Conservation (phyloP, 2,113 vertebrate species). For the Kryptolebias marmoratus region DNA sequence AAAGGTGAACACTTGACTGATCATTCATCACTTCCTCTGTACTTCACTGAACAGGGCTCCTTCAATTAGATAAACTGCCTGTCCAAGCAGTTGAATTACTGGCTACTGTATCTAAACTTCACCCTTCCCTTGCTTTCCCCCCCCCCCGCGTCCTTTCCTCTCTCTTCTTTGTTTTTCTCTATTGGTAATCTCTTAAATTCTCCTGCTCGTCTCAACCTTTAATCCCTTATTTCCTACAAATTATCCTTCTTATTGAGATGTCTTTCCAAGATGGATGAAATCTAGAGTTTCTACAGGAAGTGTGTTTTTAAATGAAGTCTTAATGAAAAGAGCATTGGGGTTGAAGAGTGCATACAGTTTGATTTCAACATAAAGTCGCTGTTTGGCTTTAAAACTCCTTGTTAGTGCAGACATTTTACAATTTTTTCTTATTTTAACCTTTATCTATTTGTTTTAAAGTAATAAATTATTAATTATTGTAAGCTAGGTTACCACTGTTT, state of each 20-base stretch:
- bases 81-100: conserved; percentile 40
- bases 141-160: background rate
- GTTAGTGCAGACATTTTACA: too few species aligned
- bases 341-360: background rate
- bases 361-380: too few species aligned
- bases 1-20: conserved; percentile 38
- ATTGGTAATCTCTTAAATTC: background rate
- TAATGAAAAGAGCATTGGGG: background rate
- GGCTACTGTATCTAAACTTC: conserved; percentile 41
- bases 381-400: too few species aligned
- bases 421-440: too few species aligned
- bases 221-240: background rate
- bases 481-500: too few species aligned
- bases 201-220: background rate
- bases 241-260: background rate
- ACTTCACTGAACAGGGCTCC: conserved; percentile 14
- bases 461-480: too few species aligned
- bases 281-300: background rate
- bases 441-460: too few species aligned
- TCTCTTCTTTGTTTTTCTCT: conserved; percentile 13
- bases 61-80: conserved; percentile 53
- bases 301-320: background rate
- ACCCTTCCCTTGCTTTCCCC: conserved; percentile 2
- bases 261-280: background rate
- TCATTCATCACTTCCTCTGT: conserved; percentile 45